Base-by-base conservation (phyloP, 2,888 invertebrate genomes). In the Entomobrya proxima region DNA sequence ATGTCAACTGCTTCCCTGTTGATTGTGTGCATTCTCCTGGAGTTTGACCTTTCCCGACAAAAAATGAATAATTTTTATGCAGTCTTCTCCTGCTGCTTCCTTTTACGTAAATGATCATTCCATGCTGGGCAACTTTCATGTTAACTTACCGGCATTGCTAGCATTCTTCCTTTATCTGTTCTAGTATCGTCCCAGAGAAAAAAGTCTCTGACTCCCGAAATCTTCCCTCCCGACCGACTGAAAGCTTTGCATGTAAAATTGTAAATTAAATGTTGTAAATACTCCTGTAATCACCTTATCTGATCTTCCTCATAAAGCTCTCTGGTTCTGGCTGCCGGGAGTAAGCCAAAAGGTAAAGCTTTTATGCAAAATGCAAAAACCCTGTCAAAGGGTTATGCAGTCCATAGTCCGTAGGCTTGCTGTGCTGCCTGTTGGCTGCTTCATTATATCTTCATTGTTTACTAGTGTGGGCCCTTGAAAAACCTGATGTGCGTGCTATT, bases 221-320 rank as follows among this genome's bases (percentile, higher is more conserved):
- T 55, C 27, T 5, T 21, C 55, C 27, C 13, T 11, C 4, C 9
- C 5, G 2, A 55, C 24, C 24, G 55, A 50, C 52, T 52, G 11
- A 21, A 52, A 55, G 55, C 27, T 55, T 55, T 55, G 6, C 55
- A 55, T 55, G 55, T 55, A 55, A 55, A 55, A 55, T 55, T 6
- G 2, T 55, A 55, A 55, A 55, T 55, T 55, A 27, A 55, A 55
- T 7, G 1, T 27, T 27, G 55, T 55, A 55, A 55, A 27, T 55
- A 55, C 27, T n/a, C 6, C 27, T 27, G 27, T 55, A 55, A 55
- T 55, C 55, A 27, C 55, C 5, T 55, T 55, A 55, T 24, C 55
- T 27, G 55, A 55, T 55, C 55, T 55, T 55, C 13, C 6, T 13
- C 50, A 18, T 13, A 55, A 55, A 55, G 27, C 11, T 18, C 27